phyloP scores from a whole-genome alignment of 2,888 invertebrate species.

The Andricus curvator region DNA sequence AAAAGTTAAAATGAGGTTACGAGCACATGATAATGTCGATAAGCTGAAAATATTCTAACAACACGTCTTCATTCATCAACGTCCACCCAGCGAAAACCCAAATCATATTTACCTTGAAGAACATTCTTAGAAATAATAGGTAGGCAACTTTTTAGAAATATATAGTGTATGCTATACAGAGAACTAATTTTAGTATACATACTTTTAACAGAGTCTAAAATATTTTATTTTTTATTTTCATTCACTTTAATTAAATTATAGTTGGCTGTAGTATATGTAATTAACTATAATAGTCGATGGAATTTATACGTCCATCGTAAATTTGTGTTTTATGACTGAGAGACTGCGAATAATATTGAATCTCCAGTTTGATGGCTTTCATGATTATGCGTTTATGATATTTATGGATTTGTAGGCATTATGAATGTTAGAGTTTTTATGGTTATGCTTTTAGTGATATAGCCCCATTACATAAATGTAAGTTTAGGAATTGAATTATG shows the following conservation, averaged over 20 bases:
- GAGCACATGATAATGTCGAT: constrained; percentile 16
- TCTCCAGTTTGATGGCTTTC: not conserved
- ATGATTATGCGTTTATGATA: not conserved
- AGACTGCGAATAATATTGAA: not conserved
- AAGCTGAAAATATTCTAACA: constrained; percentile 6
- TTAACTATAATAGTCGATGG: not conserved
- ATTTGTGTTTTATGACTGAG: not conserved
- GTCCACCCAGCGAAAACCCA: not conserved
- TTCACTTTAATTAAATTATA: not conserved
- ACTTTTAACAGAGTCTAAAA: not conserved
- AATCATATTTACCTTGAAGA: not conserved
- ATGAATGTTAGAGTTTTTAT: not conserved
- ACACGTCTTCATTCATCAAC: not conserved
- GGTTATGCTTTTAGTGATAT: not conserved
- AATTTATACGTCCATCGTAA: not conserved
- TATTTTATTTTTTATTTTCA: not conserved
- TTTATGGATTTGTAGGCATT: not conserved
- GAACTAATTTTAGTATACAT: not conserved
- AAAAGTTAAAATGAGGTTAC: not conserved
- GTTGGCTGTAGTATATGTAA: not conserved
- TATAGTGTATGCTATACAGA: not conserved
- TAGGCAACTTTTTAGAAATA: not conserved
- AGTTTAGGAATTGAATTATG: not conserved
- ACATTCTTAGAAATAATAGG: not conserved
- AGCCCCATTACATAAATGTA: not conserved